Evolutionary conservation across 2,113 vertebrate species (phyloP).

Genomic region (Ochotona curzoniae): DNA sequence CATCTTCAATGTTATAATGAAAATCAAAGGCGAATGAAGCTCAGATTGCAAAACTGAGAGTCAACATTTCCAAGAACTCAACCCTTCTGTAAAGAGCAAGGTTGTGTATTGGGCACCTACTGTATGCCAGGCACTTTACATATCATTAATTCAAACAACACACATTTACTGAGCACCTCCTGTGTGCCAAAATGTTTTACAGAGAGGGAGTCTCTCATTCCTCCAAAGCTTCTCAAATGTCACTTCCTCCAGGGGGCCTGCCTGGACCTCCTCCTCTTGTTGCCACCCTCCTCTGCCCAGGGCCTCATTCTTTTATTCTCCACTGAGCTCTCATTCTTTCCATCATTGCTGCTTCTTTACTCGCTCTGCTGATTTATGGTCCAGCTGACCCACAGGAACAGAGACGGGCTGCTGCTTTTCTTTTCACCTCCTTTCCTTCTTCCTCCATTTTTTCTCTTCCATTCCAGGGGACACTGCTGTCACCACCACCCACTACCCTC

Average conservation of each 20-base stretch:
- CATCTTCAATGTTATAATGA: slow-evolving; percentile 76
- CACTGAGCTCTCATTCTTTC: neutral
- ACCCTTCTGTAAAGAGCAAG: slow-evolving; percentile 61
- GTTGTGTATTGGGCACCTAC: neutral
- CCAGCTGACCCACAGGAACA: neutral
- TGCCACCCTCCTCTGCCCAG: neutral
- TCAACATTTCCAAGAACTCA: slow-evolving; percentile 73
- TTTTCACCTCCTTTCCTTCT: neutral
- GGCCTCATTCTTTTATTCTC: neutral
- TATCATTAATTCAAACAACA: neutral
- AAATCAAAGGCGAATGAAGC: slow-evolving; percentile 72
- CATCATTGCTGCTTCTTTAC: neutral
- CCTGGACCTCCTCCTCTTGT: neutral
- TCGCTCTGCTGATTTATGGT: neutral
- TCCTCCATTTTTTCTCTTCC: neutral
- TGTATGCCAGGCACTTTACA: neutral
- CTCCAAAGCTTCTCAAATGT: neutral
- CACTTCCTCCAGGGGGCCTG: neutral
- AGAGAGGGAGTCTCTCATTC: neutral
- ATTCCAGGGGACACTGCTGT: neutral
- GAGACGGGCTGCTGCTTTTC: neutral
- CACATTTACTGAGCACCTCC: neutral
- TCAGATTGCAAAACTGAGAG: slow-evolving; percentile 67
- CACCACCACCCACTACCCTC: neutral
- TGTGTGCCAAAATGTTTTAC: neutral